Base-by-base conservation (phyloP, 2,888 invertebrate species). In the Cynaeus angustus region DNA sequence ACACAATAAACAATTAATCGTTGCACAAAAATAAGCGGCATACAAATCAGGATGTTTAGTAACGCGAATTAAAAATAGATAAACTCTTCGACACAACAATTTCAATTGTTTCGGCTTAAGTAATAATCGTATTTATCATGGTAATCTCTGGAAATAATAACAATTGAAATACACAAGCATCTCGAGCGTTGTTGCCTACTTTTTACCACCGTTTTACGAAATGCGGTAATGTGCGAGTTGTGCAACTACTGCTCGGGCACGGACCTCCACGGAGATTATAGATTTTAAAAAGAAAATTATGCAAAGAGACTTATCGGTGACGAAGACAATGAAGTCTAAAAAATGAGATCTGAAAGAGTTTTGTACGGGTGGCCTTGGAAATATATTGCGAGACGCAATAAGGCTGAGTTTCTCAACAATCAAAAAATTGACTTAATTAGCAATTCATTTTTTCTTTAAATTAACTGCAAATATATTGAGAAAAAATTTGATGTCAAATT, bases 11-110 rank as follows among this genome's bases (percentile, higher is more conserved):
- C 75, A 76, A 76, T 77, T 74, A 74, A 70, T 59, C 33, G 70
- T 75, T 75, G 75, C 77, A 74, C 66, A 72, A 76, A 74, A 70
- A 74, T 73, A 71, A 74, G 68, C 38, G 65, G 73, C 73, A 72
- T 70, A 71, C 74, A 75, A 77, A 77, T 74, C 71, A 77, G 78
- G 79, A 79, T 80, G 72, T 80, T 79, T 80, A 78, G 79, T 75
- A 80, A 80, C 76, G 75, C 71, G 70, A 77, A 79, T 80, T 79
- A 79, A 79, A 80, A 79, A 78, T 67, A 78, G 79, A 79, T 79
- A 78, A 79, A 78, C 74, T 72, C 75, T 75, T 75, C 71, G 68
- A 69, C 65, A 70, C 38, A 68, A 56, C 70, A 70, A 73, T 73
- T 75, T 71, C 76, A 75, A 77, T 77, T 77, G 77, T 77, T 76